These are phyloP conservation scores for Drosophila truncata DNA, from an alignment of 1,140 invertebrate genomes.

Conservation along the genomic window DNA sequence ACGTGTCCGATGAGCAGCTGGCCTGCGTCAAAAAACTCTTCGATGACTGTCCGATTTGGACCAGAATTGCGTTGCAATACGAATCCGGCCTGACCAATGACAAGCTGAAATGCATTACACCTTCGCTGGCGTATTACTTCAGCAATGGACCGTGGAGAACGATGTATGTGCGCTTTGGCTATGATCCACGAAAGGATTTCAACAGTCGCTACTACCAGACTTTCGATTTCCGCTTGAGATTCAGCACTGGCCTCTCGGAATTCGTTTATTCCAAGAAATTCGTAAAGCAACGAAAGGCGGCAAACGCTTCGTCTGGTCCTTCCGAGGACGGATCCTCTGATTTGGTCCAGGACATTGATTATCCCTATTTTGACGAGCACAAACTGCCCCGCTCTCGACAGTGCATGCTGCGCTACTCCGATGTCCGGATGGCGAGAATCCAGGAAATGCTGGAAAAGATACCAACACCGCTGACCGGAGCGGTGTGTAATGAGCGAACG, in stretches of 20 bases:
- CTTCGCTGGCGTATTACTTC: conserved; percentile 93
- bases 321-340: conserved; percentile 50
- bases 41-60: conserved; percentile 94
- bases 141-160: conserved; percentile 94
- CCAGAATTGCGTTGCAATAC: conserved; percentile 90
- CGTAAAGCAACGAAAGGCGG: conserved; percentile 49
- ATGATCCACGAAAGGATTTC: conserved; percentile 94
- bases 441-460: conserved; percentile 91
- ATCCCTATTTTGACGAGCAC: conserved; percentile 81
- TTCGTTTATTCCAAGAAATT: conserved; percentile 75
- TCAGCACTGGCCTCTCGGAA: conserved; percentile 75
- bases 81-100: conserved; percentile 88
- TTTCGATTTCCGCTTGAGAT: conserved; percentile 93
- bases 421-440: conserved; percentile 94
- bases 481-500: conserved; percentile 89
- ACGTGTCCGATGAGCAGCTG: conserved; percentile 79
- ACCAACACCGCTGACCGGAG: conserved; percentile 88
- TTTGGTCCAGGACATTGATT: conserved; percentile 73
- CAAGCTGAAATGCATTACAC: conserved; percentile 92
- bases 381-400: conserved; percentile 75
- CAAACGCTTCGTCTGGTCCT: conserved; percentile 12
- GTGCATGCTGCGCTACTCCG: conserved; percentile 88
- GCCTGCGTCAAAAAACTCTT: conserved; percentile 87
- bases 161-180: conserved; percentile 94
- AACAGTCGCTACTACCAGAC: conserved; percentile 92